Evolutionary conservation across 2,888 invertebrate genomes (phyloP).

Genomic region (Doris montereyensis): DNA sequence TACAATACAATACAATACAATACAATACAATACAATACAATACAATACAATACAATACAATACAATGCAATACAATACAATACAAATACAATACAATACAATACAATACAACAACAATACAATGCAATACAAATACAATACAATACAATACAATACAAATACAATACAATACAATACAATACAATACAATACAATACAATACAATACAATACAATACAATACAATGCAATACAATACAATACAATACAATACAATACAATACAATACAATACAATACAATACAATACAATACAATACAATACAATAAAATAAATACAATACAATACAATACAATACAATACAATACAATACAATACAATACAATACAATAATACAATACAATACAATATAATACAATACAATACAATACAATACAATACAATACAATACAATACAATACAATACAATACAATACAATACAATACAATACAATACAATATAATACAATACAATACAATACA

Average conservation of each 20-base stretch:
- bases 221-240: not conserved
- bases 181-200: not conserved
- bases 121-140: not conserved
- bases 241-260: not conserved
- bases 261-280: not conserved
- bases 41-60: not conserved
- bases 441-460: not conserved
- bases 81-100: not conserved
- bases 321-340: not conserved
- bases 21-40: not conserved
- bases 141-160: not conserved
- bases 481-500: not conserved
- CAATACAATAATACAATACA: not conserved
- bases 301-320: not conserved
- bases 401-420: not conserved
- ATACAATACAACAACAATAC: not conserved
- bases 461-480: not conserved
- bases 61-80: not conserved
- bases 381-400: not conserved
- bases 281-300: not conserved
- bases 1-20: not conserved
- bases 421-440: not conserved
- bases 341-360: not conserved
- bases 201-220: not conserved
- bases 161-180: not conserved